Evolutionary conservation across 2,888 invertebrate genomes (phyloP), one percentile per base, ranked within the genome.

Genomic region (Tanytarsus gracilentus): DNA sequence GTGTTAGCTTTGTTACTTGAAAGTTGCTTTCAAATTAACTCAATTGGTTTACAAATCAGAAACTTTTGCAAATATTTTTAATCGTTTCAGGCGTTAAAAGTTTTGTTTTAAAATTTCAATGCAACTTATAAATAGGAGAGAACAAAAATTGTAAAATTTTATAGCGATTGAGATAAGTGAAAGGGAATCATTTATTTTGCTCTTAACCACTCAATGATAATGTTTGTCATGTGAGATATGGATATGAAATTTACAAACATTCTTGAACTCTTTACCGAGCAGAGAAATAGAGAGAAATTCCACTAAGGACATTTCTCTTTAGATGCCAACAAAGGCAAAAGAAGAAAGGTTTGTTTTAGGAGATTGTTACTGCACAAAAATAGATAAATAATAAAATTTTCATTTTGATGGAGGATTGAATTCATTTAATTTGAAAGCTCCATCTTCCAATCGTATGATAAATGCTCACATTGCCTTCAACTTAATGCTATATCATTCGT

Each of bases 321-420:
- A 14, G 2, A n/a, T n/a, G n/a, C n/a, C n/a, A n/a, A n/a, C n/a
- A n/a, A n/a, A n/a, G n/a, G n/a, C n/a, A n/a, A n/a, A n/a, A n/a
- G 36, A 9, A 18, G 40, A 36, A 53, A 53, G 26, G n/a, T 55
- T 44, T 52, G 29, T 27, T n/a, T n/a, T n/a, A n/a, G n/a, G 40
- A 40, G 55, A 55, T 55, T 55, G 40, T 40, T 25, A 26, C 44
- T 44, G 18, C 25, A 27, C 40, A n/a, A n/a, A n/a, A n/a, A 55
- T 55, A 26, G 55, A 55, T 55, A 39, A 55, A 55, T 53, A 53
- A 53, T 53, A 53, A 53, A 53, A 53, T 27, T 14, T 44, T 3
- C 55, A 55, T 55, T 55, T 55, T 55, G 55, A 55, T 55, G 55
- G 55, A 55, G 39, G 55, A 53, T 33, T 23, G 39, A 53, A 53